A percentile compares a stretch with the other conserved stretches of the same genome.
Conservation (phyloP, 2,888 invertebrate genomes). For the Lacanobia oleracea region DNA sequence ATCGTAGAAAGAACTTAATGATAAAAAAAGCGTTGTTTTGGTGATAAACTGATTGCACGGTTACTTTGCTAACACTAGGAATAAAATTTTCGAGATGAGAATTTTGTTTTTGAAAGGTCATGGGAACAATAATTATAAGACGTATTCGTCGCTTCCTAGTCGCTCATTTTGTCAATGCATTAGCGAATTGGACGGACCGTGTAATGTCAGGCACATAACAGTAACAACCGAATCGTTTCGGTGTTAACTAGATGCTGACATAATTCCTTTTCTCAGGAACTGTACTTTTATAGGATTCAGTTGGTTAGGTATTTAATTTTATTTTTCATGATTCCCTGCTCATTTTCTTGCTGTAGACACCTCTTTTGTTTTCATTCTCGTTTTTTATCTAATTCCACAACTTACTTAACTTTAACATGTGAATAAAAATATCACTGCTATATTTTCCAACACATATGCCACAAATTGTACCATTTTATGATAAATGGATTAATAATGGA, state of each 20-base stretch:
- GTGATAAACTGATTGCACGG: conserved; percentile 35
- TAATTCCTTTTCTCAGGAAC: conserved; percentile 23
- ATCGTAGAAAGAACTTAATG: conserved; percentile 75
- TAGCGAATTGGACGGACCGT: conserved; percentile 49
- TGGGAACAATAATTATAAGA: conserved; percentile 45
- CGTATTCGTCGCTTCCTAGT: conserved; percentile 52
- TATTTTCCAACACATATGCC: not conserved
- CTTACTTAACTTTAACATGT: not conserved
- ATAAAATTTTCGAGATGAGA: conserved; percentile 1
- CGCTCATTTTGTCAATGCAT: conserved; percentile 41
- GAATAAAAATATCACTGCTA: not conserved
- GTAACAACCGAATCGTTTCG: conserved; percentile 55
- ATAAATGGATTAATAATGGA: conserved; percentile 10
- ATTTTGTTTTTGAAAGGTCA: conserved; percentile 41
- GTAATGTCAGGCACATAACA: conserved; percentile 60
- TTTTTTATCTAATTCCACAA: not conserved
- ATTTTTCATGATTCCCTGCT: not conserved
- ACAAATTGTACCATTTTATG: not conserved
- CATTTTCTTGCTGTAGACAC: not conserved
- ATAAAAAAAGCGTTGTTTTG: conserved; percentile 61
- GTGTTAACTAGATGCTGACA: conserved; percentile 51
- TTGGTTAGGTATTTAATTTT: not conserved
- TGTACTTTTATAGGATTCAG: conserved; percentile 8
- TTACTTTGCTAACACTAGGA: conserved; percentile 23
- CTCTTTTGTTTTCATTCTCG: not conserved